phyloP scores from a whole-genome alignment of 1,140 invertebrate genomes.

The Pseudachorutes palmiensis region DNA sequence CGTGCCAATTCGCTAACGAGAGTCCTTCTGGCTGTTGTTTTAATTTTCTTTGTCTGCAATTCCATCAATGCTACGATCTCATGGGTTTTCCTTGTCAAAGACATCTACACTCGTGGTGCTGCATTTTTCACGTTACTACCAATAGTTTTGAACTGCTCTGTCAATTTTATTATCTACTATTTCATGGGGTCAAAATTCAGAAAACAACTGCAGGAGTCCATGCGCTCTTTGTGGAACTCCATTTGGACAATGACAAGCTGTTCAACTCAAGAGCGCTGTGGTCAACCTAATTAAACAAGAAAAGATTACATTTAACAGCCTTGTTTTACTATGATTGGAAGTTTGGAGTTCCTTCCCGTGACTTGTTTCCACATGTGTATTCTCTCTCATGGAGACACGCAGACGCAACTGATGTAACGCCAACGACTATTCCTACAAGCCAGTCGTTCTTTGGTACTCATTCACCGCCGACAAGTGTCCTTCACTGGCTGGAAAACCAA shows the following conservation, averaged over 20 bases:
- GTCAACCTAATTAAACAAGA: too few relatives aligned
- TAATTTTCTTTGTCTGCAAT: background rate
- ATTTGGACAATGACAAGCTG: too few relatives aligned
- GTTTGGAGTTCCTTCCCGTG: too few relatives aligned
- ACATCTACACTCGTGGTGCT: background rate
- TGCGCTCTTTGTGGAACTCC: too few relatives aligned
- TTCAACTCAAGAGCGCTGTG: too few relatives aligned
- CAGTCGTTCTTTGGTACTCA: constrained; percentile 68
- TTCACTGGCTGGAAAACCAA: constrained; percentile 83
- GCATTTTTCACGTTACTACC: background rate
- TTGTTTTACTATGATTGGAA: too few relatives aligned
- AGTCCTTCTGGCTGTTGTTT: background rate
- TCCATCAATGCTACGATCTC: background rate
- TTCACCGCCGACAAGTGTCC: constrained; percentile 81
- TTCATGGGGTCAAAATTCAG: background rate
- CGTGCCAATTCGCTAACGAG: background rate
- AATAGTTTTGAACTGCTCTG: background rate
- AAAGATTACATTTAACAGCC: too few relatives aligned
- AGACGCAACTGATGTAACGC: constrained; percentile 79
- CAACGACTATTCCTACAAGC: constrained; percentile 72
- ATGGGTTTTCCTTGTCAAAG: background rate
- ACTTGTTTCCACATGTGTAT: constrained; percentile 72
- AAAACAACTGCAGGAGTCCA: background rate
- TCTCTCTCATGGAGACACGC: constrained; percentile 80
- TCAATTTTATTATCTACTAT: background rate